Evolutionary conservation across 2,113 vertebrate genomes (phyloP).

Genomic region (Sinocyclocheilus maitianheensis): DNA sequence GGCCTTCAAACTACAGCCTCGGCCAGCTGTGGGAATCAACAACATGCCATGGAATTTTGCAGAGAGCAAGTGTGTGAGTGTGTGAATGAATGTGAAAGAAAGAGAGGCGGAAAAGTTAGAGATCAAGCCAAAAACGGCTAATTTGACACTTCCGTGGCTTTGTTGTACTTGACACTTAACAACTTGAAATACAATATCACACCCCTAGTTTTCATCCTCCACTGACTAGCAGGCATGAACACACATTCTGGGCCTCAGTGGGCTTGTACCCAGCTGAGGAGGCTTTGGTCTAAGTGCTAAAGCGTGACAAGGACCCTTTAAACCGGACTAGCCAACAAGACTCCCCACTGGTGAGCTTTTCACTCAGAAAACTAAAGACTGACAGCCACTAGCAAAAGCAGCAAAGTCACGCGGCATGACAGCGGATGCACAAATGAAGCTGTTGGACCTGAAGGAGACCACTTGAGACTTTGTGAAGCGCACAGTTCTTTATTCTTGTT

Average conservation of each 20-base stretch:
- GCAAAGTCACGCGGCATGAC: slow-evolving; percentile 28
- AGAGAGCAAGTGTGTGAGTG: background rate
- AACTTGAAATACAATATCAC: slow-evolving; percentile 38
- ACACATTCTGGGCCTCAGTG: background rate
- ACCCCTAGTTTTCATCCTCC: slow-evolving; percentile 37
- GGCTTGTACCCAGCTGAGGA: slow-evolving; percentile 2
- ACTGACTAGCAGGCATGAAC: slow-evolving; percentile 30
- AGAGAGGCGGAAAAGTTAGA: background rate
- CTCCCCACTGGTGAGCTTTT: slow-evolving; percentile 39
- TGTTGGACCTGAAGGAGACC: slow-evolving; percentile 6
- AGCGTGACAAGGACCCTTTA: slow-evolving; percentile 14
- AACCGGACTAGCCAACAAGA: slow-evolving; percentile 7
- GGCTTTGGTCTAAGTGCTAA: slow-evolving; percentile 17
- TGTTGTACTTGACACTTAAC: slow-evolving; percentile 13
- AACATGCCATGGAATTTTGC: slow-evolving; percentile 15
- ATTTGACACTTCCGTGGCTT: slow-evolving; percentile 42
- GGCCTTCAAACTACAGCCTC: slow-evolving; percentile 1
- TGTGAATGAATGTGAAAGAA: background rate
- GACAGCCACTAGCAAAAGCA: slow-evolving; percentile 34
- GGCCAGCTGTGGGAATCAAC: slow-evolving; percentile 14
- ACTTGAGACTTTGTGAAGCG: background rate
- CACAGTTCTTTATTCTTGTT: background rate
- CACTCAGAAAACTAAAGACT: slow-evolving; percentile 31
- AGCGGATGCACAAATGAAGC: slow-evolving; percentile 38
- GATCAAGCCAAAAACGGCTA: slow-evolving; percentile 25